Evolutionary conservation across 2,113 vertebrate genomes (phyloP), one percentile per base, ranked within the genome.

Genomic region (Vulpes lagopus): DNA sequence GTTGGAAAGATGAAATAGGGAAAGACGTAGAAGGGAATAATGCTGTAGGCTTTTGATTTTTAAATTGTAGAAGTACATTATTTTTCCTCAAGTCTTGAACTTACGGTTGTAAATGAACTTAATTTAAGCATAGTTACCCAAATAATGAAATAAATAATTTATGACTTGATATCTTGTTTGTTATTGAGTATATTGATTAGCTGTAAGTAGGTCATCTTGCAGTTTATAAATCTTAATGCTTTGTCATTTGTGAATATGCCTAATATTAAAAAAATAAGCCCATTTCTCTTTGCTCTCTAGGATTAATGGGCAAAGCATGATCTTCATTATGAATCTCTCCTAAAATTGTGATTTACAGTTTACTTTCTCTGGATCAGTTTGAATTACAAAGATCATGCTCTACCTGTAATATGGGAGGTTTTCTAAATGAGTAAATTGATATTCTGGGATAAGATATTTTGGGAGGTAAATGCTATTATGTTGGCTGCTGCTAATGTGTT

Each of bases 351-450:
- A 90, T 94, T 74, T 30, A 80, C 5, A 59, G 35, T 81, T 91
- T 93, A 78, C 25, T 81, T 97, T 92, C 59, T 43, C 20, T 64
- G 74, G 82, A 73, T 93, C 35, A 78, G 60, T 98, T 82, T 87
- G 30, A 95, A 49, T 92, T 79, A 79, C 11, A 67, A 59, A 88
- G 60, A 60, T 91, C 22, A 57, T 90, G 22, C 60, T 91, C 53
- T 89, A 49, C 53, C 3, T 86, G 3, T 92, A 95, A 93, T 69
- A 32, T 80, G 84, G 62, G 83, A 43, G n/a, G 16, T 83, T 83
- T 96, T 81, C 55, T 57, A 91, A 96, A 94, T 96, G 65, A 96
- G 27, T 89, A 89, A 76, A 96, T 83, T 89, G 79, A 90, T 49
- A 3, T 90, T 86, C 23, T 35, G 8, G 32, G 32, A 38, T 65